Conservation (phyloP, 2,113 vertebrate genomes). For the Turdus rufiventris region DNA sequence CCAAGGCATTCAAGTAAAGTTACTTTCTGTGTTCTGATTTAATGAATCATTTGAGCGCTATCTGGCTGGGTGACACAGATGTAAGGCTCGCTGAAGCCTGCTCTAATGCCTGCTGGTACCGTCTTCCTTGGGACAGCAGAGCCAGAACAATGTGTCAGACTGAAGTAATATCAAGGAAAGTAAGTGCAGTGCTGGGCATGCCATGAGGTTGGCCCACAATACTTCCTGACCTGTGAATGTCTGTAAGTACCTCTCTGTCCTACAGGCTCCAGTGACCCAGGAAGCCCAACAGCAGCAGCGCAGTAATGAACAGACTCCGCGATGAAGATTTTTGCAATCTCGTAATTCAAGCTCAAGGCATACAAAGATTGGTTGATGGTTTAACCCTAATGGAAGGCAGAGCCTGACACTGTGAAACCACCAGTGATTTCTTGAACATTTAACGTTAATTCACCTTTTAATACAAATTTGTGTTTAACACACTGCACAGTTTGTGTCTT, state of each 20-base stretch:
- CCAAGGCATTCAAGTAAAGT: constrained; percentile 96
- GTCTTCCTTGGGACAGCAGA: constrained; percentile 74
- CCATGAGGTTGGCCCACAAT: constrained; percentile 47
- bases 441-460: neutral
- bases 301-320: constrained; percentile 39
- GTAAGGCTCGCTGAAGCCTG: constrained; percentile 86
- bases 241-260: constrained; percentile 74
- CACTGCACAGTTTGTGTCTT: neutral
- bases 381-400: constrained; percentile 43
- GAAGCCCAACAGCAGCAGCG: constrained; percentile 39
- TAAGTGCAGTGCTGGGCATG: constrained; percentile 66
- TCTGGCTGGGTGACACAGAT: constrained; percentile 84
- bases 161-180: constrained; percentile 83
- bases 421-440: constrained; percentile 47
- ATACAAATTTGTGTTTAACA: neutral
- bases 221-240: constrained; percentile 67
- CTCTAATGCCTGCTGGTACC: constrained; percentile 83
- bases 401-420: constrained; percentile 41
- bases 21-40: constrained; percentile 99
- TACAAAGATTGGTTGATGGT: constrained; percentile 37
- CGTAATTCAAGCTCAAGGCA: constrained; percentile 60
- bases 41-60: constrained; percentile 92
- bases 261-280: constrained; percentile 71
- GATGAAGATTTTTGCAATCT: constrained; percentile 60
- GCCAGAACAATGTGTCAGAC: constrained; percentile 88